Base-by-base conservation (phyloP, 2,113 vertebrate species). In the Dermatemys mawii region DNA sequence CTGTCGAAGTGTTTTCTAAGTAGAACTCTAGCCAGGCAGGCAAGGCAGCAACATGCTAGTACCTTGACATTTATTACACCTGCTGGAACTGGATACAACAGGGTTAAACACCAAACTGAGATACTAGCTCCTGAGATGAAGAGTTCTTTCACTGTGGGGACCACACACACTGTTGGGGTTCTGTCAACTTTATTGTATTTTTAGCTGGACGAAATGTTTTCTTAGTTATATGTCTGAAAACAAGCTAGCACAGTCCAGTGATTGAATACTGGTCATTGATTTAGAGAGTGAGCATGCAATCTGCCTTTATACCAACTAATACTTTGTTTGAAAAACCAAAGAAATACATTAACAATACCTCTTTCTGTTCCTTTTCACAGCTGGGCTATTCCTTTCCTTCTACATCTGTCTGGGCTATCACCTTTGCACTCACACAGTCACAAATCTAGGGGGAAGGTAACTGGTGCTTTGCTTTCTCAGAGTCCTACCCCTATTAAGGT, bases 1-100 rank as follows among this genome's bases (percentile, higher is more conserved):
- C 14, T 60, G 14, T 10, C 53, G 7, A 32, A 82, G 26, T 0
- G 1, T 0, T 0, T 17, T 84, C 0, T 4, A 26, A 80, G 11
- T 27, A 85, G 38, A 5, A 60, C 26, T 4, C 7, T 83, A 84
- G 53, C 57, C 10, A 54, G 83, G 3, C 41, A 88, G 60, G 67
- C 63, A 94, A 90, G 35, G 50, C 73, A 85, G 55, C 22, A 78
- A 87, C 83, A 27, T 54, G 13, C 11, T 80, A 11, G 27, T 70
- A 14, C 11, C 22, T 75, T 87, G 50, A 78, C 4, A 3, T 88
- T 63, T 67, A 84, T 51, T 41, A n/a, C 8, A 48, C 0, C 0
- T 24, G 26, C 86, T 92, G 75, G 83, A 95, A 78, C 24, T 92
- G 55, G 57, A n/a, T 11, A 1, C 6, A 5, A 19, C 27, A 17